Evolutionary conservation across 2,113 vertebrate genomes (phyloP), one percentile per base, ranked within the genome.

Genomic region (Oriolus oriolus): DNA sequence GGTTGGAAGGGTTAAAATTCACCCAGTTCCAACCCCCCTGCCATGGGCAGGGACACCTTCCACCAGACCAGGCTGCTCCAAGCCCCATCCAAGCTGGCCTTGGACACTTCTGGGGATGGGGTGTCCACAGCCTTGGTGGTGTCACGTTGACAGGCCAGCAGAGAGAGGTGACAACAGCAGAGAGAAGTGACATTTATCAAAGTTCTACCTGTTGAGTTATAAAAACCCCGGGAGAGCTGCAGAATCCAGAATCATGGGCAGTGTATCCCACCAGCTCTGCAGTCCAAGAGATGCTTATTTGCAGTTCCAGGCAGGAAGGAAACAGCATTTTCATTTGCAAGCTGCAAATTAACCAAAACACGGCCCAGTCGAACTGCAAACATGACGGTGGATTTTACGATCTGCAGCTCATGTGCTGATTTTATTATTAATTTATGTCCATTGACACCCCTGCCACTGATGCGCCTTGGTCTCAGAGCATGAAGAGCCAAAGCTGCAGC

Each of bases 81-180:
- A 61, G 53, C 13, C n/a, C 39, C 7, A 16, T 45, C 53, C 69
- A 60, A 18, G 16, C n/a, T 54, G 47, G n/a, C 30, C 54, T 19
- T 76, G 54, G 14, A 27, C 61, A 22, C 6, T 69, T 22, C 12
- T 60, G 49, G 28, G 28, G 7, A 18, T 53, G 53, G 13, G 24
- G 7, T 13, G 11, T 47, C 30, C 47, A 47, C 47, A 74, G 0
- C 35, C 30, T 66, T 3, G 1, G 50, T 41, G 56, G 7, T 31
- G 63, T 39, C 42, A 31, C 0, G 0, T 33, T 77, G 26, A 63
- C 1, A 5, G 39, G 10, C 19, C 68, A 31, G 19, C 1, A 2
- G 53, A 76, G 30, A 76, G 44, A 41, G 24, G 20, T 7, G 13
- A 3, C 17, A 13, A 52, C 45, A 37, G 60, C 0, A 0, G 71